Conservation (phyloP, 2,888 invertebrate genomes). For the Zaprionus bogoriensis region DNA sequence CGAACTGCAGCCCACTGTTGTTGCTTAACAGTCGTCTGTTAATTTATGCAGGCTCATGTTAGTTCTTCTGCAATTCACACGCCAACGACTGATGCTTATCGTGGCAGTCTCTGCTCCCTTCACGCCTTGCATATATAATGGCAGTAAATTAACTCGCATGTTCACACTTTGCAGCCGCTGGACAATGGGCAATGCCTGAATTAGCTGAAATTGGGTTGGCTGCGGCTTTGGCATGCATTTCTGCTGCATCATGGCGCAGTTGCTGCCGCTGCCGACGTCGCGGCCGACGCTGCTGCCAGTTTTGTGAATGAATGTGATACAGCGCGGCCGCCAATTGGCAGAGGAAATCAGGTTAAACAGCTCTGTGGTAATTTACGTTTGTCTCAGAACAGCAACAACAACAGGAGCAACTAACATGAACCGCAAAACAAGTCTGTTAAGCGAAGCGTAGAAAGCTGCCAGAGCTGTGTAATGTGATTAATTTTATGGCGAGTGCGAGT, state of each 20-base stretch:
- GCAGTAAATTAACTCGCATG: slow-evolving; percentile 52
- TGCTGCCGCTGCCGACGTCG: not conserved
- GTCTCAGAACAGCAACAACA: slow-evolving; percentile 32
- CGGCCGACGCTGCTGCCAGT: slow-evolving; percentile 24
- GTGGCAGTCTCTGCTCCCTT: not conserved
- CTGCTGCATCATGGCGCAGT: slow-evolving; percentile 61
- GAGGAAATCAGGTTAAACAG: slow-evolving; percentile 75
- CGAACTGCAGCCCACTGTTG: slow-evolving; percentile 12
- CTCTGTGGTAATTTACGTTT: slow-evolving; percentile 63
- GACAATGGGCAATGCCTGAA: slow-evolving; percentile 45
- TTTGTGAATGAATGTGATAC: slow-evolving; percentile 66
- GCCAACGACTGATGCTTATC: slow-evolving; percentile 37
- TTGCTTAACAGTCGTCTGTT: slow-evolving; percentile 30
- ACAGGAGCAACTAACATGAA: slow-evolving; percentile 4
- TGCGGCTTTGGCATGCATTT: slow-evolving; percentile 38
- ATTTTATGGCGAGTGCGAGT: slow-evolving; percentile 19
- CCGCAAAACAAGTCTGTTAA: slow-evolving; percentile 35
- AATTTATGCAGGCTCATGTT: slow-evolving; percentile 26
- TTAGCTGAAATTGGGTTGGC: slow-evolving; percentile 54
- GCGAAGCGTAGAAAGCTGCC: slow-evolving; percentile 65
- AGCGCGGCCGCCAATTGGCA: slow-evolving; percentile 48
- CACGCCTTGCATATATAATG: slow-evolving; percentile 36
- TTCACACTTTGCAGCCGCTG: slow-evolving; percentile 51
- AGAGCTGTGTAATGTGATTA: slow-evolving; percentile 38
- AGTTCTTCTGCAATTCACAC: slow-evolving; percentile 55